Conservation (phyloP, 2,113 vertebrate species). For the Lonchura striata region DNA sequence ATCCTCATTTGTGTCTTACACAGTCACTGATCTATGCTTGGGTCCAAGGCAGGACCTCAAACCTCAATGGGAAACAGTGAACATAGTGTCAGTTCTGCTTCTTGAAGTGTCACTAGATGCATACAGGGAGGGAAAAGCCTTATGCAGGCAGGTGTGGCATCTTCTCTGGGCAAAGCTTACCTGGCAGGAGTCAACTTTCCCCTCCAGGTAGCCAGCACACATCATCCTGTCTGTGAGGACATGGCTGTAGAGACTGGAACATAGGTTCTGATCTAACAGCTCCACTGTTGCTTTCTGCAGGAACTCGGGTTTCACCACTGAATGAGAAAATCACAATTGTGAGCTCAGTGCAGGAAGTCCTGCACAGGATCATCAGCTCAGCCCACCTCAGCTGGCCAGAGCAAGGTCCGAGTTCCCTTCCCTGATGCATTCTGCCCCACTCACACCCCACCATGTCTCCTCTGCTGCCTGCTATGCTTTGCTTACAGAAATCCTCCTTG, state of each 20-base stretch:
- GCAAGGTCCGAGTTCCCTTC: accelerated
- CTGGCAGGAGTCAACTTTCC: constrained; percentile 94
- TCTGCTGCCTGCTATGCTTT: neutral
- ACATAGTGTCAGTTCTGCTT: neutral
- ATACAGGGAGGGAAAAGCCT: neutral
- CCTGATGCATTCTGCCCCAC: accelerated
- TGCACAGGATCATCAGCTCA: neutral
- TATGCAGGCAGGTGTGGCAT: accelerated
- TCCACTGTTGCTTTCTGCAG: constrained; percentile 93
- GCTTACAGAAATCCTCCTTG: constrained; percentile 83
- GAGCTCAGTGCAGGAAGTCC: neutral
- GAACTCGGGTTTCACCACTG: constrained; percentile 78
- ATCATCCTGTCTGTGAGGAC: constrained; percentile 86
- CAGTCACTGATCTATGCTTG: neutral
- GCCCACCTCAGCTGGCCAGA: neutral
- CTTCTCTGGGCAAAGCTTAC: constrained; percentile 62
- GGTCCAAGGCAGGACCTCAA: neutral
- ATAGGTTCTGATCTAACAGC: constrained; percentile 85
- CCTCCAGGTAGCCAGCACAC: constrained; percentile 93
- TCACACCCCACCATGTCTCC: neutral
- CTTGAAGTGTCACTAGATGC: neutral
- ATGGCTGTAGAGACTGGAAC: constrained; percentile 82
- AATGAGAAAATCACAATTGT: accelerated
- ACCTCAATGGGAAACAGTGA: neutral
- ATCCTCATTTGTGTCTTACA: neutral